phyloP scores from a whole-genome alignment of 2,888 invertebrate genomes.

The Lithophane ornitopus region DNA sequence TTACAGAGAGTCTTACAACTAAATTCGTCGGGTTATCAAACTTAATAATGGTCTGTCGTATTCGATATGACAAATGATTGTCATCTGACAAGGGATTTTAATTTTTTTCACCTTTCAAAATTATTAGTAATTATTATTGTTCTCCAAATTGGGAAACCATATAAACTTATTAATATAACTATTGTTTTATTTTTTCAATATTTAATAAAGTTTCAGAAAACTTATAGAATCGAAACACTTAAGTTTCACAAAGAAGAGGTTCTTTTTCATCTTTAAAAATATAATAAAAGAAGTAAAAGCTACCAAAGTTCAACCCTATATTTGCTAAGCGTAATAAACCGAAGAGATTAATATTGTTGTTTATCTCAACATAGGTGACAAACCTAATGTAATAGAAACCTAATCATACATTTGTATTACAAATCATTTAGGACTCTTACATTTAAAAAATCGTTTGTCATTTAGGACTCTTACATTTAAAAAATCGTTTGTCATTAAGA shows the following conservation, averaged over 20 bases:
- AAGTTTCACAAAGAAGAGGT: slow-evolving; percentile 12
- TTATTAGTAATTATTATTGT: neutral
- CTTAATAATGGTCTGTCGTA: slow-evolving; percentile 42
- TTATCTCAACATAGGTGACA: slow-evolving; percentile 35
- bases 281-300: slow-evolving; percentile 40
- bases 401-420: slow-evolving; percentile 32
- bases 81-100: neutral
- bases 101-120: neutral
- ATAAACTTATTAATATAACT: neutral
- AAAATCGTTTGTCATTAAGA: slow-evolving; percentile 33
- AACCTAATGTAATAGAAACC: slow-evolving; percentile 25
- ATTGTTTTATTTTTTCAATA: neutral
- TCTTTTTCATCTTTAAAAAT: slow-evolving; percentile 32
- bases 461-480: slow-evolving; percentile 15
- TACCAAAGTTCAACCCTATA: slow-evolving; percentile 52
- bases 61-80: slow-evolving; percentile 51
- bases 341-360: slow-evolving; percentile 36
- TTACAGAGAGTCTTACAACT: slow-evolving; percentile 69
- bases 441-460: slow-evolving; percentile 33
- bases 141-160: neutral
- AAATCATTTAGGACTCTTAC: slow-evolving; percentile 30
- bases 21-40: slow-evolving; percentile 44
- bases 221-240: neutral
- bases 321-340: slow-evolving; percentile 60
- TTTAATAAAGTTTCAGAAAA: neutral